Percentiles rank a stretch among this genome's conserved stretches.
phyloP scores from a whole-genome alignment of 2,888 invertebrate genomes.

The Chalcis sispes region DNA sequence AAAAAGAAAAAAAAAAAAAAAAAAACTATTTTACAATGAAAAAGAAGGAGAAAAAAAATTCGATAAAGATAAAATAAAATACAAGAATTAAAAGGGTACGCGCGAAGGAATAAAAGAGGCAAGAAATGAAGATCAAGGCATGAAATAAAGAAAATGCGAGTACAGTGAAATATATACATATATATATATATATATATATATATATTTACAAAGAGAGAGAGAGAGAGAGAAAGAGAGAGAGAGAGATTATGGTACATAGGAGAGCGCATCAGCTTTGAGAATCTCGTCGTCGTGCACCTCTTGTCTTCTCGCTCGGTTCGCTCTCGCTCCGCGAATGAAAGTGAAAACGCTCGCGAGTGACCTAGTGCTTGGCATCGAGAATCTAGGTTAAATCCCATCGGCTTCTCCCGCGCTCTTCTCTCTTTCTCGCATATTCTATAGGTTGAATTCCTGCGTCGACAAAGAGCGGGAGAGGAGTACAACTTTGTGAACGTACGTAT shows the following conservation, averaged over 20 bases:
- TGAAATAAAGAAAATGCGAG: too few species aligned
- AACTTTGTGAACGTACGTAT: neutral
- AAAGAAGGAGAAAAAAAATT: too few species aligned
- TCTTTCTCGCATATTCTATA: neutral
- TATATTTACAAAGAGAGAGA: neutral
- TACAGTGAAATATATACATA: too few species aligned
- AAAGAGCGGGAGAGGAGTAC: neutral
- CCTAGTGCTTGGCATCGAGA: conserved; percentile 70
- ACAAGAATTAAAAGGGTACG: too few species aligned
- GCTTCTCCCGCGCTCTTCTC: neutral
- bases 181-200: too few species aligned
- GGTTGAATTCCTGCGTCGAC: conserved; percentile 14
- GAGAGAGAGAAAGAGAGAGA: neutral
- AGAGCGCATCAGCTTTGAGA: conserved; percentile 7
- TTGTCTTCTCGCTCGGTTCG: neutral
- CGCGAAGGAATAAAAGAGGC: too few species aligned
- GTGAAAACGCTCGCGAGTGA: conserved; percentile 73
- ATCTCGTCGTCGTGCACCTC: conserved; percentile 27
- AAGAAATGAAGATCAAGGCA: too few species aligned
- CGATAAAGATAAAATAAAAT: too few species aligned
- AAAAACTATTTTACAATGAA: too few species aligned
- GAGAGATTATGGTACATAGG: conserved; percentile 6
- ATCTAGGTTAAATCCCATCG: conserved; percentile 66
- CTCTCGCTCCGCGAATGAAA: conserved; percentile 66
- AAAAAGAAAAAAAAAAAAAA: too few species aligned